Evolutionary conservation across 2,888 invertebrate species (phyloP), one percentile per base, ranked within the genome.

Genomic region (Eupithecia subumbrata): DNA sequence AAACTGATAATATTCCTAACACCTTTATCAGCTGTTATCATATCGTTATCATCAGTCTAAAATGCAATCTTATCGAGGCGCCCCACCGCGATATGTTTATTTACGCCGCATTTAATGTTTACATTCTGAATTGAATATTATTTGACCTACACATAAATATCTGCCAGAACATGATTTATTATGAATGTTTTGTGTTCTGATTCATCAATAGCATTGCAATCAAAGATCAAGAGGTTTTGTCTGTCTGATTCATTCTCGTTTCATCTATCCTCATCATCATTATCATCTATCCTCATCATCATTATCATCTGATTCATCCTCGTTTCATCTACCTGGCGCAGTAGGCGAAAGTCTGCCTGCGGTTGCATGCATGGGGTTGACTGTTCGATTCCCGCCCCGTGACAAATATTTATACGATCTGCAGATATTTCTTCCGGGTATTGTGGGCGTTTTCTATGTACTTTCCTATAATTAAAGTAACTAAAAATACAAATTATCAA

Each of bases 1-100:
- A 52, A 56, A 56, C 22, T 52, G 56, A 60, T 60, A 12, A 34
- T 64, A 64, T 34, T 34, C 30, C 64, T 22, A 56, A 56, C 52
- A 63, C 18, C 30, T 22, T 64, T 64, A 34, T 30, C 37, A 67
- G 25, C 2, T 43, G 22, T 68, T 68, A 68, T 68, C 77, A 48
- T 71, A 67, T 22, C 3, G 34, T 69, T 71, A 69, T 75, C 71
- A 71, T 70, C 68, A 25, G 68, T 71, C 66, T 34, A 45, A 75
- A 75, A 52, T 64, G n/a, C 40, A 56, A 77, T 73, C 74, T 79
- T 76, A 79, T 78, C 79, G 34, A 52, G 79, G 75, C 81, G 78
- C 78, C 81, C 75, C 72, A 76, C 75, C 68, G 72, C 72, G 74
- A 73, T 78, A 78, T 60, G 63, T 74, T 78, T 76, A 77, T 81